Base-by-base conservation (phyloP, 2,113 vertebrate genomes). In the Balaenoptera acutorostrata region DNA sequence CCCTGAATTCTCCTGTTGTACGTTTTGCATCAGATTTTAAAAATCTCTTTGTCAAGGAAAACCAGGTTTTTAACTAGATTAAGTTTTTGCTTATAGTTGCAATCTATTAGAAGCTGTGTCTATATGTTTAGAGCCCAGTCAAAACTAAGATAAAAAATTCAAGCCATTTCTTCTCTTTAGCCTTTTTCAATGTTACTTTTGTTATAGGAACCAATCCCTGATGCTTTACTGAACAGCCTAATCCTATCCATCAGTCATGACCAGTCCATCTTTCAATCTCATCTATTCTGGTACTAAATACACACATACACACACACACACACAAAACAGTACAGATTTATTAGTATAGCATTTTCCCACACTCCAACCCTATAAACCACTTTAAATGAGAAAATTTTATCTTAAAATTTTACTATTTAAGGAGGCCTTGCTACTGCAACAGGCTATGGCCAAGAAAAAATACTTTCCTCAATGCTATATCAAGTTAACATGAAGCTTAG, bases 61-160 rank as follows among this genome's bases (percentile, higher is more conserved):
- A 97, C 93, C 93, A 90, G 95, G 95, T 68, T 96, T 93, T 80
- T 63, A 94, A 90, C 11, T 91, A 63, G 20, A 90, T 88, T 74
- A 93, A 31, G 41, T 46, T 96, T 95, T 68, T 92, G 75, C 13
- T 59, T 96, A 91, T 3, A 91, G n/a, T 49, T 91, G 27, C 46
- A 39, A 64, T 90, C 81, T 97, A 93, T 86, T 31, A 75, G 74
- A 96, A 94, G 55, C 39, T 84, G 93, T 88, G 75, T 86, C 91
- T 68, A 46, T 20, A 77, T 59, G 90, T 29, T 33, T 17, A 89
- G 71, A 89, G 39, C 46, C 85, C 75, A 85, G 55, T 52, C 6
- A 78, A 89, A 68, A 17, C 57, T 9, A 64, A 91, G 27, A 46
- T 55, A 33, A 93, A 49, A 64, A 66, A 41, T 29, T 36, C 52